These are phyloP conservation scores for Cladopsammia gracilis DNA, from an alignment of 64 coral and sea anemone species.

Conservation along the genomic window DNA sequence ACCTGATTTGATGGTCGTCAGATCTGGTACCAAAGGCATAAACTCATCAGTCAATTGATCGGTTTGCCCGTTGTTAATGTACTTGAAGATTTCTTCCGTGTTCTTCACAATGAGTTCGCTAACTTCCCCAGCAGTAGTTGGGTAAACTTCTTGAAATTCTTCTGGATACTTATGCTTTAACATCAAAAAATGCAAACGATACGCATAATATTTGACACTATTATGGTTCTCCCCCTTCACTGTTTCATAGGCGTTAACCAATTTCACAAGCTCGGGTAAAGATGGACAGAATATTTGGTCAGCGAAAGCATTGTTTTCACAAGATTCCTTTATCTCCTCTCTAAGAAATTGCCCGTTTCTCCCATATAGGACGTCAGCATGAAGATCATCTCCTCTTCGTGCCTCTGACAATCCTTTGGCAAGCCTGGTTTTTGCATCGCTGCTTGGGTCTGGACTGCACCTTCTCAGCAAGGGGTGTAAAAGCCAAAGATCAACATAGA, in stretches of 20 bases:
- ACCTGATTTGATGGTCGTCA: not conserved
- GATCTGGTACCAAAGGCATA: not conserved
- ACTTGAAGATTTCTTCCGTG: not conserved
- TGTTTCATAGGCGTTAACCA: not conserved
- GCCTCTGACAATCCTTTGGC: not conserved
- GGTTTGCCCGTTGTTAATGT: not conserved
- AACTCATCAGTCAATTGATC: not conserved
- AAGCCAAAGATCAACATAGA: slow-evolving; percentile 8
- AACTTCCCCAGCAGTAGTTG: not conserved
- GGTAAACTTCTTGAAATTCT: not conserved
- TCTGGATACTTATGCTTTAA: not conserved
- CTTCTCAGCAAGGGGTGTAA: not conserved
- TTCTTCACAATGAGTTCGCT: not conserved
- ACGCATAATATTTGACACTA: not conserved
- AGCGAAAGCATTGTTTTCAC: not conserved
- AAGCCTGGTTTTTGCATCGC: not conserved
- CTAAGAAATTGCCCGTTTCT: not conserved
- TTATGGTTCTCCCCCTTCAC: not conserved
- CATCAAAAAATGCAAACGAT: slow-evolving; percentile 1
- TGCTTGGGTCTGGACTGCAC: not conserved
- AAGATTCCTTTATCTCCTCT: not conserved
- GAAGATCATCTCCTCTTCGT: not conserved
- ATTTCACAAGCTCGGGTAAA: not conserved
- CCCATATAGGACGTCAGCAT: not conserved
- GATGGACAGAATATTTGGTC: not conserved